phyloP scores from a whole-genome alignment of 2,888 invertebrate genomes.

The Leptopilina syphax region DNA sequence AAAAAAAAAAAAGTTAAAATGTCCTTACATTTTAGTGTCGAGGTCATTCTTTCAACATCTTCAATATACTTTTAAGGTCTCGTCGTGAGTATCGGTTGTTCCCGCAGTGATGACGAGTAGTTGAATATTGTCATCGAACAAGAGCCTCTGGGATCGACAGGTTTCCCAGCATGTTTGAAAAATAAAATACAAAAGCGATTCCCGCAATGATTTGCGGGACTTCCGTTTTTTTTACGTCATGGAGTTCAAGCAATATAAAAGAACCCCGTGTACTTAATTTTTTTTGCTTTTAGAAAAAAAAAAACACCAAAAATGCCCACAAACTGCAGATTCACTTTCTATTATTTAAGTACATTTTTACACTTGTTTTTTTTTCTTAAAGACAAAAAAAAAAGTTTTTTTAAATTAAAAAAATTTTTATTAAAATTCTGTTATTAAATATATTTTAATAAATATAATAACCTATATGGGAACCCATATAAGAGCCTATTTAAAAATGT shows the following conservation, averaged over 20 bases:
- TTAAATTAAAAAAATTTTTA: too few species aligned
- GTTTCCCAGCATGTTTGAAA: conserved; percentile 18
- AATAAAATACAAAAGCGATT: conserved; percentile 6
- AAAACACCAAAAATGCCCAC: too few species aligned
- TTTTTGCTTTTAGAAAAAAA: conserved; percentile 19
- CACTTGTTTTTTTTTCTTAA: too few species aligned
- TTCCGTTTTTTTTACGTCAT: conserved; percentile 43
- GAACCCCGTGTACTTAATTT: conserved; percentile 45
- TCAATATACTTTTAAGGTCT: background rate
- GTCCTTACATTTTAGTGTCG: background rate
- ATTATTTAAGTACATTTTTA: too few species aligned
- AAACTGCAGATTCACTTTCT: too few species aligned
- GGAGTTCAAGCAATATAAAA: conserved; percentile 38
- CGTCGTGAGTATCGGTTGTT: background rate
- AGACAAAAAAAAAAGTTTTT: too few species aligned
- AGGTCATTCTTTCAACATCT: conserved; percentile 4
- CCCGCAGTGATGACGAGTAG: conserved; percentile 57
- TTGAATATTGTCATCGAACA: conserved; percentile 51
- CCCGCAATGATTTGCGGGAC: conserved; percentile 15
- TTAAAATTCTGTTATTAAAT: too few species aligned
- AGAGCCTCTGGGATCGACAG: conserved; percentile 48
- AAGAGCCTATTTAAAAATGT: too few species aligned
- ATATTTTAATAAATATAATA: too few species aligned
- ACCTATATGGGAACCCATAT: too few species aligned
- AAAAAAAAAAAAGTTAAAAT: conserved; percentile 7